These are phyloP conservation scores for Peribatodes rhomboidaria DNA, from an alignment of 2,888 invertebrate genomes.

Conservation along the genomic window DNA sequence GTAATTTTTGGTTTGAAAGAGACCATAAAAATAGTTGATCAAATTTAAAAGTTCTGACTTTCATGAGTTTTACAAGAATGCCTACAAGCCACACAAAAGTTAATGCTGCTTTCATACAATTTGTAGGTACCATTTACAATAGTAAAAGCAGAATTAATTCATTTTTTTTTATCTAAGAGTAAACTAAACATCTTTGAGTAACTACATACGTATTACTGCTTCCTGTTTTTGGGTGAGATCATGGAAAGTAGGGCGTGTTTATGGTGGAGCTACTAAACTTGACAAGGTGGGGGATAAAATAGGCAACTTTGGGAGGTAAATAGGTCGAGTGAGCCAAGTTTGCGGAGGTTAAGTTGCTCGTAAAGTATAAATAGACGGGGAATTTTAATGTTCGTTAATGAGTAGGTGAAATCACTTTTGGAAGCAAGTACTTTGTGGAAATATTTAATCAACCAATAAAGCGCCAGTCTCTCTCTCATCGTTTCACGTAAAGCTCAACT, in stretches of 20 bases:
- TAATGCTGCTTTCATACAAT: too few species aligned
- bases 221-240: slow-evolving; percentile 23
- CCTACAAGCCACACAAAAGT: too few species aligned
- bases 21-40: too few species aligned
- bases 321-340: slow-evolving; percentile 33
- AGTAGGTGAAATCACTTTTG: neutral
- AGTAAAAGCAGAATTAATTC: too few species aligned
- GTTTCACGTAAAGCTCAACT: too few species aligned
- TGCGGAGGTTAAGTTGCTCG: slow-evolving; percentile 25
- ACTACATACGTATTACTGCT: slow-evolving; percentile 1
- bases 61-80: too few species aligned
- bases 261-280: slow-evolving; percentile 33
- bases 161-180: neutral
- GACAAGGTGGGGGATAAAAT: slow-evolving; percentile 32
- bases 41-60: too few species aligned
- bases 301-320: slow-evolving; percentile 32
- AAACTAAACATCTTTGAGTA: neutral
- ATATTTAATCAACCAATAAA: too few species aligned
- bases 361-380: slow-evolving; percentile 27
- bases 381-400: slow-evolving; percentile 15
- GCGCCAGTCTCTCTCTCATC: too few species aligned
- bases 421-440: too few species aligned
- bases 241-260: slow-evolving; percentile 29
- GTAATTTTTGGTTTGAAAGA: too few species aligned
- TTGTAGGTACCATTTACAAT: too few species aligned